Evolutionary conservation across 2,113 vertebrate species (phyloP).

Genomic region (Sorex araneus): DNA sequence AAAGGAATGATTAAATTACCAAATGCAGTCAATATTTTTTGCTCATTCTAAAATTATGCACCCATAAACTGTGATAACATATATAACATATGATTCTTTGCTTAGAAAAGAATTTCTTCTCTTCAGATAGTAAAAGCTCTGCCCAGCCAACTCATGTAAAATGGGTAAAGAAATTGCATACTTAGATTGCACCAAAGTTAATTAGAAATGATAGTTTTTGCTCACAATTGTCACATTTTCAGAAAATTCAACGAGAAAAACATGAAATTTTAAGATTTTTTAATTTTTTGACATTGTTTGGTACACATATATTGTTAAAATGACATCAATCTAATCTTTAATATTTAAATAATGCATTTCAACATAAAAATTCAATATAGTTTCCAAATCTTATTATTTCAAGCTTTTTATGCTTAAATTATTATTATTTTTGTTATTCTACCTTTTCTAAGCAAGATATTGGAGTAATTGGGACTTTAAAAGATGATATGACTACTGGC

Average conservation of each 20-base stretch:
- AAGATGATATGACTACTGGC: constrained; percentile 50
- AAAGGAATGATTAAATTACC: not conserved
- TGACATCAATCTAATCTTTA: not conserved
- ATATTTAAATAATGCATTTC: not conserved
- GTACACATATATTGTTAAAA: constrained; percentile 17
- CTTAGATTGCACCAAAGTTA: not conserved
- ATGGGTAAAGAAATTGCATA: constrained; percentile 4
- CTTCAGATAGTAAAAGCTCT: constrained; percentile 45
- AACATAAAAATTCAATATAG: not conserved
- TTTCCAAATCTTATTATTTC: constrained; percentile 37
- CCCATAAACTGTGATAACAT: not conserved
- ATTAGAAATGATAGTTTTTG: constrained; percentile 36
- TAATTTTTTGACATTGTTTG: not conserved
- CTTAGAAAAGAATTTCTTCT: not conserved
- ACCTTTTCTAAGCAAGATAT: not conserved
- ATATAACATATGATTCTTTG: not conserved
- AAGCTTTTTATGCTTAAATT: not conserved
- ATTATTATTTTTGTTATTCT: not conserved
- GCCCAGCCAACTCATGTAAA: constrained; percentile 18
- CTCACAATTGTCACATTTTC: constrained; percentile 64
- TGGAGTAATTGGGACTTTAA: constrained; percentile 52
- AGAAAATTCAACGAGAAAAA: constrained; percentile 2
- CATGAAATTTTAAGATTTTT: not conserved
- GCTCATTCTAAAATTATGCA: not conserved
- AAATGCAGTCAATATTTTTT: constrained; percentile 14